Evolutionary conservation across 1,140 invertebrate genomes (phyloP).

Genomic region (Drosophila nikananu): DNA sequence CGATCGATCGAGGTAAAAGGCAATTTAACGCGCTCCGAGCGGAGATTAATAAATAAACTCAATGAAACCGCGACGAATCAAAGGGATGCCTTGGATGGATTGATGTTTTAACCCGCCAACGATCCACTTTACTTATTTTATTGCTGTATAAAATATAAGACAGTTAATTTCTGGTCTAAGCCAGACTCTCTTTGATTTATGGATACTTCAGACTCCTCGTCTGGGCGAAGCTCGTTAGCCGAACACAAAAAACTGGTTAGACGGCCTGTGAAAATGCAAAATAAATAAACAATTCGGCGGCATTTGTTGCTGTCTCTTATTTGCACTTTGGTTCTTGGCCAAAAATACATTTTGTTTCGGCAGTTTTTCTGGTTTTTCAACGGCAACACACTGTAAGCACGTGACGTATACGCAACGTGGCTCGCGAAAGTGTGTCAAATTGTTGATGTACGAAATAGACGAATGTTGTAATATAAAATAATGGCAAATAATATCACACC

Average conservation of each 20-base stretch:
- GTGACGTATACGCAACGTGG: constrained; percentile 76
- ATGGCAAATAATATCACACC: constrained; percentile 53
- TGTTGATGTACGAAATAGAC: constrained; percentile 25
- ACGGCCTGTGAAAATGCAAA: constrained; percentile 43
- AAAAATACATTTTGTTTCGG: constrained; percentile 37
- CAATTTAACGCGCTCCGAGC: constrained; percentile 27
- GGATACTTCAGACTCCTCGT: constrained; percentile 33
- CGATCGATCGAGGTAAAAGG: constrained; percentile 53
- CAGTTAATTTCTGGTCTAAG: constrained; percentile 8
- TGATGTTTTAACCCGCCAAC: constrained; percentile 38
- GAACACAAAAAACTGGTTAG: constrained; percentile 46
- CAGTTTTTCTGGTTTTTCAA: constrained; percentile 14
- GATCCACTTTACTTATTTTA: constrained; percentile 26
- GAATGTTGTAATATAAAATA: constrained; percentile 36
- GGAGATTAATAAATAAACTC: constrained; percentile 56
- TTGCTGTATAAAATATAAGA: not conserved
- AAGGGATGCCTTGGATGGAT: constrained; percentile 17
- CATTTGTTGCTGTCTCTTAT: constrained; percentile 11
- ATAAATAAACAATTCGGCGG: constrained; percentile 38
- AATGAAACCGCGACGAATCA: constrained; percentile 45
- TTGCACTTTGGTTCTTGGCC: constrained; percentile 39
- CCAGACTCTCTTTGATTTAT: constrained; percentile 40
- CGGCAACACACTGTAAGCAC: constrained; percentile 22
- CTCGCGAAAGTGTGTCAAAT: constrained; percentile 64
- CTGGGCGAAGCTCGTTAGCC: constrained; percentile 46